Percentiles rank a stretch among this genome's conserved stretches.
Conservation (phyloP, 2,113 vertebrate species). For the Machaerirhynchus nigripectus region DNA sequence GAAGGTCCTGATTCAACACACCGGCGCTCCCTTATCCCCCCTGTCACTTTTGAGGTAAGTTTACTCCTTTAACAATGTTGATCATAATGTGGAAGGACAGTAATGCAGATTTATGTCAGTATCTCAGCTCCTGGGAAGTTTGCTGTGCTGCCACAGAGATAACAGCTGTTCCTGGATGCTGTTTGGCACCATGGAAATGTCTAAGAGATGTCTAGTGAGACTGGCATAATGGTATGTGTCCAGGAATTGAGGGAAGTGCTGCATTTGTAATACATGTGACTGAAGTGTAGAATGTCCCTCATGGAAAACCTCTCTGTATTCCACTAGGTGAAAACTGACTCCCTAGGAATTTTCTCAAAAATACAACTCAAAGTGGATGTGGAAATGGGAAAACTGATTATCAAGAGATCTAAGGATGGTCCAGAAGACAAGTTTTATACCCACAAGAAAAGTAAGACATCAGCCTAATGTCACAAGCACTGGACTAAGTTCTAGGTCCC, state of each 20-base stretch:
- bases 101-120: background rate
- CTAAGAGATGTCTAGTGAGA: background rate
- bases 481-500: background rate
- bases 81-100: background rate
- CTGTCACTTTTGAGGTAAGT: slow-evolving; percentile 89
- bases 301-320: background rate
- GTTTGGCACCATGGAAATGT: background rate
- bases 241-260: background rate
- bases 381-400: slow-evolving; percentile 89
- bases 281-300: background rate
- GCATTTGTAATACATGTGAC: background rate
- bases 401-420: slow-evolving; percentile 94
- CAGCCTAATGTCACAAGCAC: background rate
- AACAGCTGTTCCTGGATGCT: slow-evolving; percentile 1
- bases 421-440: slow-evolving; percentile 93
- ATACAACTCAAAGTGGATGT: slow-evolving; percentile 93
- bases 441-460: slow-evolving; percentile 92
- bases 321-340: slow-evolving; percentile 88
- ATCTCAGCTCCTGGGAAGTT: background rate
- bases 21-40: slow-evolving; percentile 87
- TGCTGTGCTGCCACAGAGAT: background rate
- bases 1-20: slow-evolving; percentile 86
- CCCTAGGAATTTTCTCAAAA: slow-evolving; percentile 87
- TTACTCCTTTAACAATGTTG: background rate
- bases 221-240: background rate